These are phyloP conservation scores for Plectrocnemia conspersa DNA, from an alignment of 1,140 invertebrate species.

Conservation along the genomic window DNA sequence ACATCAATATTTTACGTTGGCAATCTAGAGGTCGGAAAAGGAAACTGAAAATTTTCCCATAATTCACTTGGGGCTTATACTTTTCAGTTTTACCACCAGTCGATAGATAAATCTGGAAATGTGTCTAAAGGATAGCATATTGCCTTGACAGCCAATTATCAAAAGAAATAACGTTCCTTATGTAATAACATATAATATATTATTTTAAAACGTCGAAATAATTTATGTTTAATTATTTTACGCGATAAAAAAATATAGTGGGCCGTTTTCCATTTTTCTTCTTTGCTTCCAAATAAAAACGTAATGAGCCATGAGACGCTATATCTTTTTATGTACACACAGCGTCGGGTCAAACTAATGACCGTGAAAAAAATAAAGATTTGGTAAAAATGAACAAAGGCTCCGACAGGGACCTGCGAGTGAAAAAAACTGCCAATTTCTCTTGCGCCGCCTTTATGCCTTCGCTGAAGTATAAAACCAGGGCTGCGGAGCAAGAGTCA, in stretches of 20 bases:
- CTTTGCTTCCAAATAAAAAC: conserved; percentile 10
- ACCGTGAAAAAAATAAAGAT: conserved; percentile 23
- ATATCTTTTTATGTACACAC: conserved; percentile 13
- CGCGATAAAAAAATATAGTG: too few species aligned
- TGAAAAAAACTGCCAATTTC: conserved; percentile 10
- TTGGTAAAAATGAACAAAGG: background rate
- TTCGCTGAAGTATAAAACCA: too few species aligned
- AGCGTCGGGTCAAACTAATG: conserved; percentile 11
- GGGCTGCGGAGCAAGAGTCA: too few species aligned
- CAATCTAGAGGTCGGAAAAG: too few species aligned
- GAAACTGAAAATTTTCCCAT: background rate
- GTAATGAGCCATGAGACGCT: conserved; percentile 18
- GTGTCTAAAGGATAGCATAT: conserved; percentile 2
- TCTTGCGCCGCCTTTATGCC: too few species aligned
- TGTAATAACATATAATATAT: too few species aligned
- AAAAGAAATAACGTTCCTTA: too few species aligned
- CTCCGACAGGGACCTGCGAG: too few species aligned
- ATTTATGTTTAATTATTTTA: too few species aligned
- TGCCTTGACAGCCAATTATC: conserved; percentile 7
- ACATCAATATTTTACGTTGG: too few species aligned
- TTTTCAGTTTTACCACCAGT: background rate
- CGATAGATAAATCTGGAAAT: conserved; percentile 1
- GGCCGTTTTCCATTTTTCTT: conserved; percentile 15
- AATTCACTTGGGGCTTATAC: conserved; percentile 1
- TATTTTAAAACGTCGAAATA: too few species aligned